Evolutionary conservation across 2,888 invertebrate genomes (phyloP).

Genomic region (Trichopoda pennipes): DNA sequence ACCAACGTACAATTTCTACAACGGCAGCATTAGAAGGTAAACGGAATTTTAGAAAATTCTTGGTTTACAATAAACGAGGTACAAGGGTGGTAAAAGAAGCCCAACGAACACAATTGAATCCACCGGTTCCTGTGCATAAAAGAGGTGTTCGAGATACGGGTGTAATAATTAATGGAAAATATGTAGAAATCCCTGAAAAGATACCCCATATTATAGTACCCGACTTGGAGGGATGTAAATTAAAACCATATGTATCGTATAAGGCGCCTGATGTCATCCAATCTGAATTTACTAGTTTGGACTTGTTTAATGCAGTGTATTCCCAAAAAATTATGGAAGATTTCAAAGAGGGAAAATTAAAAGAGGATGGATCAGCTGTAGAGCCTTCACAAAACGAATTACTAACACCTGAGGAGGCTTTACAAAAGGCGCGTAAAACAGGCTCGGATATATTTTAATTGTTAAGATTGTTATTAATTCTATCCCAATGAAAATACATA

Average conservation of each 20-base stretch:
- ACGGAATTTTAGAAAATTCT: conserved; percentile 91
- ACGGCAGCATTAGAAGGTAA: conserved; percentile 84
- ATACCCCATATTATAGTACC: conserved; percentile 96
- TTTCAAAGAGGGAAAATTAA: conserved; percentile 86
- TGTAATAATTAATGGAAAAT: conserved; percentile 82
- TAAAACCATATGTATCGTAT: conserved; percentile 98
- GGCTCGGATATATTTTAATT: conserved; percentile 89
- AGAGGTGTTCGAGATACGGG: conserved; percentile 88
- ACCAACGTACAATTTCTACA: conserved; percentile 81
- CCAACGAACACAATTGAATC: conserved; percentile 81
- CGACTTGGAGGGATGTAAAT: conserved; percentile 88
- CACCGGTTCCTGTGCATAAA: conserved; percentile 86
- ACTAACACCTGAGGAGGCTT: conserved; percentile 87
- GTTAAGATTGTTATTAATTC: too few relatives aligned
- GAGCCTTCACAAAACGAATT: conserved; percentile 88
- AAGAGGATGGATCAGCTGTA: conserved; percentile 85
- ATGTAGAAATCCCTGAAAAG: conserved; percentile 89
- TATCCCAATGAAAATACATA: too few relatives aligned
- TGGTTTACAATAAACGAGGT: conserved; percentile 89
- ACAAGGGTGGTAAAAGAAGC: conserved; percentile 84
- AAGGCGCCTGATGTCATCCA: conserved; percentile 88
- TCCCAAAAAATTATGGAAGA: conserved; percentile 89
- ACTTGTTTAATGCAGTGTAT: conserved; percentile 91
- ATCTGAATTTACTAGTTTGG: conserved; percentile 90
- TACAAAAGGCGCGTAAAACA: conserved; percentile 85